Conservation (phyloP, 23 tunicate genomes). For the Trididemnum miniatum region DNA sequence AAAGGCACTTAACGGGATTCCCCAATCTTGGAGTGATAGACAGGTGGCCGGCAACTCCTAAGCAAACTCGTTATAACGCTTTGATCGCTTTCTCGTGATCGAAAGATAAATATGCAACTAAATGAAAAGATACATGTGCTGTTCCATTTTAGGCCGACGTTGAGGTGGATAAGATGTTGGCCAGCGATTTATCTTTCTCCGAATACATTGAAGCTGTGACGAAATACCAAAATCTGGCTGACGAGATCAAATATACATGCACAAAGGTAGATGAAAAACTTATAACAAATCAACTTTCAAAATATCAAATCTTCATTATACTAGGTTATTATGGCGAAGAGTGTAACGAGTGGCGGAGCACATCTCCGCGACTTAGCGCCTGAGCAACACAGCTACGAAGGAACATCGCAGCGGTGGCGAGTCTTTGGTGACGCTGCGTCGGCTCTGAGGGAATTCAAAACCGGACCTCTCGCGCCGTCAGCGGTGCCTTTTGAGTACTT, state of each 20-base stretch:
- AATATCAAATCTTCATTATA: neutral
- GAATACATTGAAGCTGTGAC: slow-evolving; percentile 74
- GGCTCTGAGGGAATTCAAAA: neutral
- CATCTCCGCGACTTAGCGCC: neutral
- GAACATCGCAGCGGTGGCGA: neutral
- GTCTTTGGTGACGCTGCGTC: neutral
- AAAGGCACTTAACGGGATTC: too few relatives aligned
- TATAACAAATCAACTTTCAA: too few relatives aligned
- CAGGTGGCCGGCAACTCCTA: too few relatives aligned
- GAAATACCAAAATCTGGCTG: slow-evolving; percentile 80
- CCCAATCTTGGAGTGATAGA: too few relatives aligned
- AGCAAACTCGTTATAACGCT: too few relatives aligned
- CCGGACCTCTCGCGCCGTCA: too few relatives aligned
- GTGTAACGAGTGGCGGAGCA: neutral
- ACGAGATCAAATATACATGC: slow-evolving; percentile 74
- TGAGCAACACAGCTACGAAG: neutral
- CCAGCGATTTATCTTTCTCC: slow-evolving; percentile 71
- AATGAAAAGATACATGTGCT: neutral
- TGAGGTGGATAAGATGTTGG: slow-evolving; percentile 69
- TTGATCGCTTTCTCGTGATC: too few relatives aligned
- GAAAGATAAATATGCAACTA: too few relatives aligned
- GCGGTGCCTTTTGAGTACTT: too few relatives aligned
- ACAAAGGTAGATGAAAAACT: too few relatives aligned
- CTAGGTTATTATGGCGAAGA: neutral
- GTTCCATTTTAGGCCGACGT: slow-evolving; percentile 65